Conservation (phyloP, 2,797 vertebrate species). For the Coccyzus lansbergi region DNA sequence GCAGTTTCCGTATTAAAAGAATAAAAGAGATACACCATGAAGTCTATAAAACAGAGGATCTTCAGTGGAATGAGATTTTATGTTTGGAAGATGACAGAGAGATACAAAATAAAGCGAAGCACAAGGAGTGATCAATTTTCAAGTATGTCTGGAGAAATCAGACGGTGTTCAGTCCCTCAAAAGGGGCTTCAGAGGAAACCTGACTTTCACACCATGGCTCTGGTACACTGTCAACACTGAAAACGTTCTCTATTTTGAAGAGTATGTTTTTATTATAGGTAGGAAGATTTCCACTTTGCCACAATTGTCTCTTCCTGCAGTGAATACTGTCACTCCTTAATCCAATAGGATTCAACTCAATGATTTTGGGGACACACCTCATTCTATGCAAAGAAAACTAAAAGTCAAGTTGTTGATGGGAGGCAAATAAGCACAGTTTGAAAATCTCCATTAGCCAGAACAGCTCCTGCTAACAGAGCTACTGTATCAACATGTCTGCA, state of each 20-base stretch:
- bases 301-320: neutral
- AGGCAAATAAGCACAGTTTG: neutral
- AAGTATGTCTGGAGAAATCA: neutral
- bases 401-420: neutral
- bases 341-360: neutral
- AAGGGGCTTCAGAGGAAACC: neutral
- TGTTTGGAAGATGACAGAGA: neutral
- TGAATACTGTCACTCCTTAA: neutral
- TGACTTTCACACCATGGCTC: neutral
- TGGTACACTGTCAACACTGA: neutral
- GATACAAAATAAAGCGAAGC: neutral
- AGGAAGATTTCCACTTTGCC: neutral
- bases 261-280: neutral
- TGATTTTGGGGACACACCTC: neutral
- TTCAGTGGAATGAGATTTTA: neutral
- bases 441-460: neutral
- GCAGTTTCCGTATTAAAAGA: neutral
- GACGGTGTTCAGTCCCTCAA: neutral
- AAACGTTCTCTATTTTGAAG: neutral
- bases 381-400: neutral
- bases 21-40: neutral
- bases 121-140: neutral
- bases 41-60: neutral
- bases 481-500: fast-evolving
- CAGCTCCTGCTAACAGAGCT: neutral